These are phyloP conservation scores for Gerris lacustris DNA, from an alignment of 2,888 invertebrate genomes.

Conservation along the genomic window DNA sequence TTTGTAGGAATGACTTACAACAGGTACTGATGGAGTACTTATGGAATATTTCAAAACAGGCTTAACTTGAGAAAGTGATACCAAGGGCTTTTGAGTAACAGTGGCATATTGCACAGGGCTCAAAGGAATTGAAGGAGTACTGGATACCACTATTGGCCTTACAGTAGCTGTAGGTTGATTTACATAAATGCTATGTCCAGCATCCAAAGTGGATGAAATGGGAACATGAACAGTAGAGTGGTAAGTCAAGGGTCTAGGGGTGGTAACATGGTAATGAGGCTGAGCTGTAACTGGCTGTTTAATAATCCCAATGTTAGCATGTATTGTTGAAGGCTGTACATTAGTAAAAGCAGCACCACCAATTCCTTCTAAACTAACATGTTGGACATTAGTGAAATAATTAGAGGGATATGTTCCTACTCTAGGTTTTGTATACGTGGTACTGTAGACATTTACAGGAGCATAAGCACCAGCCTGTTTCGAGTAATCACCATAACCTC, in stretches of 20 bases:
- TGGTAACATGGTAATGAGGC: not conserved
- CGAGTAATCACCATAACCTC: not conserved
- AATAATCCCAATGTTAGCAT: not conserved
- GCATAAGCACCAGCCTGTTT: too few relatives aligned
- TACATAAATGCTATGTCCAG: constrained; percentile 1
- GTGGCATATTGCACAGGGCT: constrained; percentile 26
- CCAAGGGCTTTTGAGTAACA: constrained; percentile 6
- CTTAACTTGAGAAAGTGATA: not conserved
- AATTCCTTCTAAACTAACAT: not conserved
- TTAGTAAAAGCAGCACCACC: constrained; percentile 5
- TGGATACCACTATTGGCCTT: constrained; percentile 12
- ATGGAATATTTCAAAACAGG: constrained; percentile 10
- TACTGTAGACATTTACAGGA: not conserved
- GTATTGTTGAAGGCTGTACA: not conserved
- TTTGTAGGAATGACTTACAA: constrained; percentile 22
- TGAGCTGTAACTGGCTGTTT: not conserved
- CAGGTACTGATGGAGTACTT: constrained; percentile 14
- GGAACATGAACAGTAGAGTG: not conserved
- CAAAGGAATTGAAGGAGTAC: constrained; percentile 24
- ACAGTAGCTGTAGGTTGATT: constrained; percentile 21
- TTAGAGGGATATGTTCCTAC: not conserved
- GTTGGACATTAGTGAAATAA: not conserved
- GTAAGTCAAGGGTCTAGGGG: not conserved
- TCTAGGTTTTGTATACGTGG: not conserved
- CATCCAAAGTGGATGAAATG: not conserved